Conservation (phyloP, 2,888 invertebrate genomes). For the Perdita meconis region DNA sequence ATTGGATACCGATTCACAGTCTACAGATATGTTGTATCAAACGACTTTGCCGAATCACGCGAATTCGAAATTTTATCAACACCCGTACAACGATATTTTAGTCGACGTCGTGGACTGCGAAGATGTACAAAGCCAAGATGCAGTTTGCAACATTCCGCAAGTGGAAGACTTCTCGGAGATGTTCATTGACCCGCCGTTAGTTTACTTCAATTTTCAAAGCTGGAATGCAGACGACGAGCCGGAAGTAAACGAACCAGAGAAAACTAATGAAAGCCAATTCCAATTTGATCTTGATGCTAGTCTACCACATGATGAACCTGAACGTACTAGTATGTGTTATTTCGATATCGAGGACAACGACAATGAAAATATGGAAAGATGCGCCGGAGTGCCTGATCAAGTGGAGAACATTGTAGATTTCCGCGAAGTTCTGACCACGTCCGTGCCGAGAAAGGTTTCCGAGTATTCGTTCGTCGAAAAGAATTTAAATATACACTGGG, state of each 20-base stretch:
- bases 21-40: slow-evolving; percentile 75
- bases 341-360: slow-evolving; percentile 55
- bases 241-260: slow-evolving; percentile 30
- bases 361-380: slow-evolving; percentile 56
- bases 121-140: slow-evolving; percentile 17
- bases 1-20: slow-evolving; percentile 74
- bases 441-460: slow-evolving; percentile 39
- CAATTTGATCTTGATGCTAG: slow-evolving; percentile 79
- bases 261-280: slow-evolving; percentile 53
- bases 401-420: slow-evolving; percentile 74
- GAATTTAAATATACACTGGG: slow-evolving; percentile 86
- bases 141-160: slow-evolving; percentile 67
- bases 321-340: slow-evolving; percentile 38
- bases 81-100: slow-evolving; percentile 71
- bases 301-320: slow-evolving; percentile 55
- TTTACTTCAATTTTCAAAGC: slow-evolving; percentile 87
- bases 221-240: slow-evolving; percentile 86
- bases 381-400: slow-evolving; percentile 16
- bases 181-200: slow-evolving; percentile 87
- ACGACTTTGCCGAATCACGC: slow-evolving; percentile 72
- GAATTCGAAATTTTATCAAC: slow-evolving; percentile 63
- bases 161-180: slow-evolving; percentile 73
- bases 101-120: slow-evolving; percentile 64
- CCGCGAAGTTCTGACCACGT: slow-evolving; percentile 53
- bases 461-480: slow-evolving; percentile 78